Conservation (phyloP, 2,113 vertebrate species). For the Callipepla squamata region DNA sequence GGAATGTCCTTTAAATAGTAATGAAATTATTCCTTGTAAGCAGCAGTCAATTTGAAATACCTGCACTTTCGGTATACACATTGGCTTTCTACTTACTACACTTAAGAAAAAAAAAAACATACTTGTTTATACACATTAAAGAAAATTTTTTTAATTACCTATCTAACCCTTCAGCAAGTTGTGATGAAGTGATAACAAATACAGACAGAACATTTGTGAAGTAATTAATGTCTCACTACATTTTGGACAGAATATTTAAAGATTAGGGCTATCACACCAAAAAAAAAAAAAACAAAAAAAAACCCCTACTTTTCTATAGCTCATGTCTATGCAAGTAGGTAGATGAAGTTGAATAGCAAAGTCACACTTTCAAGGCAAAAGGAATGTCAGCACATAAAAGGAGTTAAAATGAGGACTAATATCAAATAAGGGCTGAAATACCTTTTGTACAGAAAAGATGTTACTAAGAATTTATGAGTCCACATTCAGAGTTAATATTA, state of each 20-base stretch:
- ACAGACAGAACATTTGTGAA: background rate
- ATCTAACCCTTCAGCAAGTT: background rate
- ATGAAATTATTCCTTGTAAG: background rate
- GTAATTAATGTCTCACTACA: background rate
- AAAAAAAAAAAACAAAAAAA: background rate
- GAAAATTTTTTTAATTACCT: background rate
- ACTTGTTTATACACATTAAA: background rate
- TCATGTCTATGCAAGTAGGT: background rate
- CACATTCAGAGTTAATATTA: background rate
- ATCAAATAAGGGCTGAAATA: background rate
- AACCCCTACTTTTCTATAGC: background rate
- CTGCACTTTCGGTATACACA: background rate
- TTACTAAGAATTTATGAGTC: background rate
- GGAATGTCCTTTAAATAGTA: conserved; percentile 22
- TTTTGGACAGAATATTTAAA: background rate
- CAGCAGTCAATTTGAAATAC: background rate
- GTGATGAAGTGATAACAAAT: background rate
- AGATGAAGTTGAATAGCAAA: background rate
- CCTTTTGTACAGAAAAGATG: background rate
- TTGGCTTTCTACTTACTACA: background rate
- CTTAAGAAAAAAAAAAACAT: background rate
- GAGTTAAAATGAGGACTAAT: background rate
- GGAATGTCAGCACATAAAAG: background rate
- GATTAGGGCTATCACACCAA: background rate
- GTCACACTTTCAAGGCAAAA: background rate